A percentile compares a stretch with the other conserved stretches of the same genome.
Conservation (phyloP, 2,113 vertebrate genomes). For the Heteronetta atricapilla region DNA sequence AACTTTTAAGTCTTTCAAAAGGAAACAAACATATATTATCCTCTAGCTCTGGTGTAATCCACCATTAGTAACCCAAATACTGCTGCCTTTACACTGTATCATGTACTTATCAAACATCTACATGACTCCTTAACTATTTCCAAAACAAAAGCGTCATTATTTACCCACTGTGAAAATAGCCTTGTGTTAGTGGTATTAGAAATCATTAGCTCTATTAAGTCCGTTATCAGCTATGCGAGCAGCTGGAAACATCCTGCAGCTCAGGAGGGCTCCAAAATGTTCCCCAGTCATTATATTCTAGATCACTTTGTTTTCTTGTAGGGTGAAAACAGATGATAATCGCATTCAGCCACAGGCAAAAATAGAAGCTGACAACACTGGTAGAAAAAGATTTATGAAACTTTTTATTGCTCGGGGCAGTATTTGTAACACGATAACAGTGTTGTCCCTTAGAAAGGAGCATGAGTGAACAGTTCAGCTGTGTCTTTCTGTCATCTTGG, state of each 20-base stretch:
- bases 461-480: conserved; percentile 55
- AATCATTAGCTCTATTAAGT: conserved; percentile 59
- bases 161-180: conserved; percentile 72
- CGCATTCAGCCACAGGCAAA: conserved; percentile 60
- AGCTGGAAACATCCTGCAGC: conserved; percentile 70
- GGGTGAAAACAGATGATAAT: conserved; percentile 59
- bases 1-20: conserved; percentile 36
- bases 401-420: conserved; percentile 64
- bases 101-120: conserved; percentile 46
- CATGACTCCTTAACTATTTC: conserved; percentile 54
- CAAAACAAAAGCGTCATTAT: conserved; percentile 67
- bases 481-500: conserved; percentile 71
- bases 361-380: conserved; percentile 53
- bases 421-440: conserved; percentile 69
- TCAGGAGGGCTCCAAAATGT: conserved; percentile 40
- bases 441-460: conserved; percentile 62
- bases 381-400: conserved; percentile 66
- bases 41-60: conserved; percentile 22
- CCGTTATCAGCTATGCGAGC: conserved; percentile 30
- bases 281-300: conserved; percentile 57
- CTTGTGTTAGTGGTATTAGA: conserved; percentile 64
- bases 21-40: conserved; percentile 28
- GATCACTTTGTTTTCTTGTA: conserved; percentile 55
- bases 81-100: conserved; percentile 55
- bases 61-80: conserved; percentile 42